Conservation (phyloP, 2,888 invertebrate species). For the Noctua janthina region DNA sequence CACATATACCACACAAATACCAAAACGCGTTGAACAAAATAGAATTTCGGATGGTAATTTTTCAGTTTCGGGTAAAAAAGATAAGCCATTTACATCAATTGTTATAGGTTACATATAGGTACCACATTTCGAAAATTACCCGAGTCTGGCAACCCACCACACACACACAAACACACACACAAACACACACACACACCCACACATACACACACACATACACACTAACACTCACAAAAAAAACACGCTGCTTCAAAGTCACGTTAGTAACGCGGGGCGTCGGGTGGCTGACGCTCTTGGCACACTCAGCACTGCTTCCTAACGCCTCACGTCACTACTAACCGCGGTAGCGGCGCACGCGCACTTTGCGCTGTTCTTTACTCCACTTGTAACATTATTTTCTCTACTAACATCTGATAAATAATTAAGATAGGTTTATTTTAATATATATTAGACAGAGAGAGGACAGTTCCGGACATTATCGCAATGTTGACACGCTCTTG, state of each 20-base stretch:
- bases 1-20: too few species aligned
- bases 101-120: neutral
- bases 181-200: neutral
- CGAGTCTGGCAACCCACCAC: neutral
- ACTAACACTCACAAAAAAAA: slow-evolving; percentile 8
- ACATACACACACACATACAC: neutral
- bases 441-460: neutral
- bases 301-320: slow-evolving; percentile 46
- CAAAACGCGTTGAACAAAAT: too few species aligned
- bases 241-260: slow-evolving; percentile 32
- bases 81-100: neutral
- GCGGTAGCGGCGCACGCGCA: slow-evolving; percentile 13
- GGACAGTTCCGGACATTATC: neutral
- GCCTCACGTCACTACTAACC: slow-evolving; percentile 48
- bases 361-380: slow-evolving; percentile 5
- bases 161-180: slow-evolving; percentile 3
- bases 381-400: slow-evolving; percentile 1
- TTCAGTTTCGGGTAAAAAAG: neutral
- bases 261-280: neutral
- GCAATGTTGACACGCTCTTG: neutral
- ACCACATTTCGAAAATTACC: neutral
- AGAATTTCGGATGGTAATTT: neutral
- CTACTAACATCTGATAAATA: neutral
- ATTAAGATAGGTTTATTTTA: neutral
- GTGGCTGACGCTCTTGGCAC: neutral